Base-by-base conservation (phyloP, 2,797 vertebrate species). In the Syndactyla subalaris region DNA sequence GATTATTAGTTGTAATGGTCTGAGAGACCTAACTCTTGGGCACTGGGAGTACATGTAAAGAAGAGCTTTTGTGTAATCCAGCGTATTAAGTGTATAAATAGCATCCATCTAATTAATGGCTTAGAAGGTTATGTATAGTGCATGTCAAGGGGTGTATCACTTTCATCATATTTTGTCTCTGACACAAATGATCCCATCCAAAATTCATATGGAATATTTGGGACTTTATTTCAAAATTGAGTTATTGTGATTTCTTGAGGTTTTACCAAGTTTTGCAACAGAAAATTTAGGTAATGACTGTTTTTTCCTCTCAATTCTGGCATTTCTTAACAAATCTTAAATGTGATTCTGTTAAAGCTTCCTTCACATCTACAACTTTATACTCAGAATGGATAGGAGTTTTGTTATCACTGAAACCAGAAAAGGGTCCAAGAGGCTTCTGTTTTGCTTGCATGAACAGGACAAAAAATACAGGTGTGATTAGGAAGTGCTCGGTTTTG, bases 51-150 rank as follows among this genome's bases (percentile, higher is more conserved):
- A 27, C 29, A 20, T 85, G 21, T 91, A 75, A 85, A 72, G 86
- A 91, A 74, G 72, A 85, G 91, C 75, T 93, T 88, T 88, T 61
- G 45, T 86, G 52, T 95, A 96, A 96, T 95, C 95, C 83, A 78
- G 45, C 22, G 30, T 8, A 65, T 22, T 66, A 61, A 80, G 55
- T 65, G 4, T 89, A 95, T 95, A 96, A 97, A 95, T 94, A 96
- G 80, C 12, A 4, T 19, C 23, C 46, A 58, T 76, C 77, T 95
- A 43, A 81, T 93, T 95, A 95, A 63, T 57, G 70, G 89, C 41
- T 95, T 92, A 95, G 76, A n/a, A 55, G 75, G 21, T 92, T 89
- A 67, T 23, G 16, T 71, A 14, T 84, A n/a, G 82, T 65, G 52
- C 51, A 1, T 49, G 75, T 89, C 41, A 71, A 45, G 49, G 45